Evolutionary conservation across 2,888 invertebrate species (phyloP).

Genomic region (Thymelicus lineola): DNA sequence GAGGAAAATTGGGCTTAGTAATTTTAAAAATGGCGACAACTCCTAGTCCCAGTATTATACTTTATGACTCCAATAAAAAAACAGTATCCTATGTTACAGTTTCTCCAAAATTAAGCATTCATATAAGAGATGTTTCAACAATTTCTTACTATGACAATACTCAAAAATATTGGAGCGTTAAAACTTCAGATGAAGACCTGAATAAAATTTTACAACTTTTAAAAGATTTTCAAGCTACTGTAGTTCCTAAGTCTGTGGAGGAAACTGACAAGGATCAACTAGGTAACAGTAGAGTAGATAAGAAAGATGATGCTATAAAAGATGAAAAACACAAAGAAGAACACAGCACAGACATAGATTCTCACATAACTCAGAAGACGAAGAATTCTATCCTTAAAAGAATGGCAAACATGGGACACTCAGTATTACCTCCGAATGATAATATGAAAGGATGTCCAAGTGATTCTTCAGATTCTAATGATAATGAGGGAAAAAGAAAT

Average conservation of each 20-base stretch:
- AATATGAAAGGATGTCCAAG: constrained; percentile 55
- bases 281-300: constrained; percentile 9
- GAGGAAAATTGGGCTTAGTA: constrained; percentile 75
- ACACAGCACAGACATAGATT: constrained; percentile 71
- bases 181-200: constrained; percentile 60
- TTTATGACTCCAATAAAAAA: constrained; percentile 72
- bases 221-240: constrained; percentile 52
- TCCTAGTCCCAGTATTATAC: constrained; percentile 59
- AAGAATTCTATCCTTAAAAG: constrained; percentile 71
- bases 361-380: constrained; percentile 64
- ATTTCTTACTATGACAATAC: constrained; percentile 71
- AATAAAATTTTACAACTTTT: constrained; percentile 59
- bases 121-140: constrained; percentile 61
- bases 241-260: constrained; percentile 47
- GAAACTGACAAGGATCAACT: constrained; percentile 30
- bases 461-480: constrained; percentile 71
- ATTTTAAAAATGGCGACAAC: constrained; percentile 63
- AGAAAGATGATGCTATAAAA: background rate
- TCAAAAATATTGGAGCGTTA: constrained; percentile 70
- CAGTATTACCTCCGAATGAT: constrained; percentile 64
- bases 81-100: constrained; percentile 65
- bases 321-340: constrained; percentile 45
- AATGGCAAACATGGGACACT: constrained; percentile 78
- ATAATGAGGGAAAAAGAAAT: constrained; percentile 54
- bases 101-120: constrained; percentile 57